These are phyloP conservation scores for Drosophila anomalipes DNA, from an alignment of 2,888 invertebrate species.

Conservation along the genomic window DNA sequence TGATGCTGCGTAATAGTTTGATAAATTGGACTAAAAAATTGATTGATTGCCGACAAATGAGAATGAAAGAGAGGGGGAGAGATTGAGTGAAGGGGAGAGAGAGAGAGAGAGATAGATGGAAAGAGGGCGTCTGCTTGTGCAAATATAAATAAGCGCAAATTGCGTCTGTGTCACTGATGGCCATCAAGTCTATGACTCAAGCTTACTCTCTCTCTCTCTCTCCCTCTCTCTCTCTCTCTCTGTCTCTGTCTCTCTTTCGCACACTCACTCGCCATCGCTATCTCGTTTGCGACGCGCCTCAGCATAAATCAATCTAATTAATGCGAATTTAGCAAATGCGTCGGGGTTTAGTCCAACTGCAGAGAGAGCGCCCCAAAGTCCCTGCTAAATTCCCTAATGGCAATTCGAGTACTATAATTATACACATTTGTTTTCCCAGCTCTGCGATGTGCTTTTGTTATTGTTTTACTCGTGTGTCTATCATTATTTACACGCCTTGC, in stretches of 20 bases:
- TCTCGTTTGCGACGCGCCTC: constrained; percentile 44
- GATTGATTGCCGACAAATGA: constrained; percentile 64
- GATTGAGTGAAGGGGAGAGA: neutral
- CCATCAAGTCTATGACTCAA: constrained; percentile 67
- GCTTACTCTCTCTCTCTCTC: constrained; percentile 1
- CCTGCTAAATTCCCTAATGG: constrained; percentile 58
- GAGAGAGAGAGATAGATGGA: neutral
- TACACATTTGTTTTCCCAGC: constrained; percentile 55
- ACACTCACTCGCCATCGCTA: neutral
- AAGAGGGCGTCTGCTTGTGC: constrained; percentile 37
- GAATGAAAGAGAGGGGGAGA: neutral
- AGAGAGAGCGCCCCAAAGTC: neutral
- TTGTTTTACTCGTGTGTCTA: constrained; percentile 42
- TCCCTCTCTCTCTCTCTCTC: neutral
- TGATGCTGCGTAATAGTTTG: constrained; percentile 70
- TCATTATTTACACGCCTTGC: constrained; percentile 58
- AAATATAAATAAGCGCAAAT: constrained; percentile 52
- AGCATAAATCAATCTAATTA: constrained; percentile 81
- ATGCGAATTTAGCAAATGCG: constrained; percentile 72
- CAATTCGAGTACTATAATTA: constrained; percentile 71
- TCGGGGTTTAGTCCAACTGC: constrained; percentile 4
- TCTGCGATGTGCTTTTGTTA: constrained; percentile 7
- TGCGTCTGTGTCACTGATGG: constrained; percentile 51
- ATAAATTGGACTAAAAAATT: constrained; percentile 77
- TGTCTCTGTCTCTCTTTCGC: neutral